Evolutionary conservation across 64 coral and sea anemone species (phyloP), one percentile per base, ranked within the genome.

Genomic region (Porites australiensis): DNA sequence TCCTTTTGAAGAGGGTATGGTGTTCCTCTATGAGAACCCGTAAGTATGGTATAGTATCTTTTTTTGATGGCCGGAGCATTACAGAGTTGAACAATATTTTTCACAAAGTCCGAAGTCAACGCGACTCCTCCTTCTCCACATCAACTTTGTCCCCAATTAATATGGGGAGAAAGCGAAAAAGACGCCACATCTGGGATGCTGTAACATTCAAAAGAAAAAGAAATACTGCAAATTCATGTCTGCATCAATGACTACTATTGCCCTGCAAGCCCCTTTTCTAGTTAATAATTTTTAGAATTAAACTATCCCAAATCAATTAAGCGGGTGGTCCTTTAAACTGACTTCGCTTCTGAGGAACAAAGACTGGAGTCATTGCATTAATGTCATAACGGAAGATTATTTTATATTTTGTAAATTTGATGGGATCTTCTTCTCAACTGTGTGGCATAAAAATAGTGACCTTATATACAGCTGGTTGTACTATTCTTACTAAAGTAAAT

Each of bases 171-270:
- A 92, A 92, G 16, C 82, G 80, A 62, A 92, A 92, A 18, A 92
- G 79, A 62, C 90, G 85, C 43, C 82, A 85, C 90, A 93, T 86
- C 54, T 93, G 70, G 16, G 90, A 86, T 51, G 90, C 81, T 86
- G 71, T 75, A 76, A 43, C 62, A 65, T 65, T 65, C 44, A 70
- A 70, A 68, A 70, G 70, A 73, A 73, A 73, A 13, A 73, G 10
- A 45, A 43, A 18, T 8, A 75, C 27, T 73, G 70, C 43, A 73
- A 48, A 43, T 73, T 73, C 46, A 37, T 13, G 70, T 46, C 27
- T 73, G 23, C 70, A 45, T 43, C 23, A 73, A 73, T 43, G 44
- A 73, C 70, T 45, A 73, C 70, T 73, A 37, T 37, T 37, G 1
- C 27, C 27, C 27, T 37, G 27, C 27, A 37, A 37, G 27, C 27